Evolutionary conservation across 53 echinoderm and acorn worm species (phyloP).

Genomic region (Apostichopus leukothele): DNA sequence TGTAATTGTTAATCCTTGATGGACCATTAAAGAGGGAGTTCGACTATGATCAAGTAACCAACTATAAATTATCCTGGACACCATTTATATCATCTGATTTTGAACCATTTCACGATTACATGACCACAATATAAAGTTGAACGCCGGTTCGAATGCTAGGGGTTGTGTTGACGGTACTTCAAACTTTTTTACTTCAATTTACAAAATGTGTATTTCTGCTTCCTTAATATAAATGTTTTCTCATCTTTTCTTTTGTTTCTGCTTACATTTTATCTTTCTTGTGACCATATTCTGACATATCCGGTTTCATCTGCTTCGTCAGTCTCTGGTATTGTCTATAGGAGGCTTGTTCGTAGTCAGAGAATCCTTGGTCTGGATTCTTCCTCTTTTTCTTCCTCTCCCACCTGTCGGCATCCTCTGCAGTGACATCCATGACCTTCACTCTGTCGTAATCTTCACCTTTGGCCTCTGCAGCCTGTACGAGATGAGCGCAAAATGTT

Average conservation of each 20-base stretch:
- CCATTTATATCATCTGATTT: no score
- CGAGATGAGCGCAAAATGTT: background rate
- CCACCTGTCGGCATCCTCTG: conserved; percentile 88
- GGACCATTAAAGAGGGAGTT: no score
- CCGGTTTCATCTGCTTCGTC: conserved; percentile 97
- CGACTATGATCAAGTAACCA: no score
- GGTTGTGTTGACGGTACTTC: no score
- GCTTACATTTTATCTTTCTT: conserved; percentile 93
- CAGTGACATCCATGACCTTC: conserved; percentile 83
- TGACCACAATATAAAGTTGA: no score
- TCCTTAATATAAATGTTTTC: no score
- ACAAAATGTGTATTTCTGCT: no score
- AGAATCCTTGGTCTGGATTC: conserved; percentile 95
- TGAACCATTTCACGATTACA: no score
- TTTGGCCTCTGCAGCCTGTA: conserved; percentile 78
- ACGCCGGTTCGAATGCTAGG: no score
- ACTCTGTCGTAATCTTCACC: conserved; percentile 92
- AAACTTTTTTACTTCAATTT: no score
- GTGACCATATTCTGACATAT: conserved; percentile 80
- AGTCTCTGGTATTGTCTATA: conserved; percentile 95
- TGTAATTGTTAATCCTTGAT: no score
- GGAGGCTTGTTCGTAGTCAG: conserved; percentile 93
- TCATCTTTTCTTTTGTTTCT: background rate
- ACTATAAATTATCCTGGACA: no score
- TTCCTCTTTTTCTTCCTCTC: conserved; percentile 97